These are phyloP conservation scores for Machaerirhynchus nigripectus DNA, from an alignment of 2,113 vertebrate species.

Conservation along the genomic window DNA sequence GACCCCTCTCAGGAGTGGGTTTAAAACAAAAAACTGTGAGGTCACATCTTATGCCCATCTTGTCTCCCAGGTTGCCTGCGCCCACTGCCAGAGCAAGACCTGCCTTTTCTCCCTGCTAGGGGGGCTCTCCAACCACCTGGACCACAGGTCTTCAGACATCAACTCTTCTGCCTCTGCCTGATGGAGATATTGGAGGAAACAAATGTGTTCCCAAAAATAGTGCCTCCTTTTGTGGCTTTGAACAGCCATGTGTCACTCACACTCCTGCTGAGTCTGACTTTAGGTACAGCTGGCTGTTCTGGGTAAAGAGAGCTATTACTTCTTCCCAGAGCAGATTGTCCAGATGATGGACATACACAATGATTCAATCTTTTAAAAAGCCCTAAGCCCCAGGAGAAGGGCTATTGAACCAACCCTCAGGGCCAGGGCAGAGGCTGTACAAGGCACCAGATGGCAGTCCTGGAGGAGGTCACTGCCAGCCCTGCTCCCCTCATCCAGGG, in stretches of 20 bases:
- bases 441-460: background rate
- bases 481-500: accelerated
- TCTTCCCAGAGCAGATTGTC: slow-evolving; percentile 22
- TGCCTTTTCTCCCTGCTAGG: background rate
- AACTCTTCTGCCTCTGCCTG: background rate
- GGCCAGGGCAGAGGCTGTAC: background rate
- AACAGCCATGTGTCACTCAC: background rate
- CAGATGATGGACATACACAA: background rate
- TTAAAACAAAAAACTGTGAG: background rate
- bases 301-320: background rate
- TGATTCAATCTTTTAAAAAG: background rate
- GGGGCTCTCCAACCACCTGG: background rate
- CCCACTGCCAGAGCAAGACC: background rate
- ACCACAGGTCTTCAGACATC: background rate
- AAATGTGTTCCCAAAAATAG: slow-evolving; percentile 4
- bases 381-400: background rate
- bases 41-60: background rate
- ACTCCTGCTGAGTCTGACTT: slow-evolving; percentile 7
- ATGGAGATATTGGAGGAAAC: slow-evolving; percentile 17
- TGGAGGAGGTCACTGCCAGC: background rate
- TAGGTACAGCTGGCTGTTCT: background rate
- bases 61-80: background rate
- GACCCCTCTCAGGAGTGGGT: background rate
- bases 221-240: background rate
- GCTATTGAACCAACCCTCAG: background rate